phyloP scores from a whole-genome alignment of 2,888 invertebrate species.

The Eurytoma californica region DNA sequence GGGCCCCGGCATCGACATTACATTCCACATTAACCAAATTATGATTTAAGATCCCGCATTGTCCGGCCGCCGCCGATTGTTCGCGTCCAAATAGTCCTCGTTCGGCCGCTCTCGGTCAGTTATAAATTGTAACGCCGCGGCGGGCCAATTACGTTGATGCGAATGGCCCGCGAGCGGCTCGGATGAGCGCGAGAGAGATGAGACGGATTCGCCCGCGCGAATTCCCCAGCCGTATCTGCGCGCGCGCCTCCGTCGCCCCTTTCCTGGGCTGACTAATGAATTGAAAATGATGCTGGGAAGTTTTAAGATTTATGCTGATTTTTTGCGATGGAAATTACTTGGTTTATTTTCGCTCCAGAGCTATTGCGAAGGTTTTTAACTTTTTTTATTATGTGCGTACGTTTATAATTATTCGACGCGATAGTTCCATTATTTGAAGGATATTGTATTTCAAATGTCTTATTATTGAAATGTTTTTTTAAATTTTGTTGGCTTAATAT shows the following conservation, averaged over 20 bases:
- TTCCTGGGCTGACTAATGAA: not conserved
- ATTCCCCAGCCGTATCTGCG: not conserved
- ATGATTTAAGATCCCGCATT: conserved; percentile 73
- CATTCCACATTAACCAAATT: conserved; percentile 75
- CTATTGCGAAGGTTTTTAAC: no score
- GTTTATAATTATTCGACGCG: no score
- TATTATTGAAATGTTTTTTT: no score
- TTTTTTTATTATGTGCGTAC: no score
- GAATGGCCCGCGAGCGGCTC: conserved; percentile 61
- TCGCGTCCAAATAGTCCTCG: conserved; percentile 70
- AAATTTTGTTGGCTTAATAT: no score
- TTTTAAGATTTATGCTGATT: not conserved
- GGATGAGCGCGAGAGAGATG: conserved; percentile 43
- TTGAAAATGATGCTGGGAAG: not conserved
- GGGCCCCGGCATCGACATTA: conserved; percentile 71
- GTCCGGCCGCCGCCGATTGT: conserved; percentile 69
- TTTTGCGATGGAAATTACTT: not conserved
- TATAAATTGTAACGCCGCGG: conserved; percentile 70
- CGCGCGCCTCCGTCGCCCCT: not conserved
- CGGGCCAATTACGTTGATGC: conserved; percentile 69
- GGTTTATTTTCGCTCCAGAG: no score
- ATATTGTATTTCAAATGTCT: no score
- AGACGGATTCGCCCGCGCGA: conserved; percentile 34
- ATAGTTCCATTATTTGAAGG: no score
- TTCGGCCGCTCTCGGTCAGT: conserved; percentile 65